Conservation (phyloP, 2,113 vertebrate species). For the Brachyhypopomus gauderio region DNA sequence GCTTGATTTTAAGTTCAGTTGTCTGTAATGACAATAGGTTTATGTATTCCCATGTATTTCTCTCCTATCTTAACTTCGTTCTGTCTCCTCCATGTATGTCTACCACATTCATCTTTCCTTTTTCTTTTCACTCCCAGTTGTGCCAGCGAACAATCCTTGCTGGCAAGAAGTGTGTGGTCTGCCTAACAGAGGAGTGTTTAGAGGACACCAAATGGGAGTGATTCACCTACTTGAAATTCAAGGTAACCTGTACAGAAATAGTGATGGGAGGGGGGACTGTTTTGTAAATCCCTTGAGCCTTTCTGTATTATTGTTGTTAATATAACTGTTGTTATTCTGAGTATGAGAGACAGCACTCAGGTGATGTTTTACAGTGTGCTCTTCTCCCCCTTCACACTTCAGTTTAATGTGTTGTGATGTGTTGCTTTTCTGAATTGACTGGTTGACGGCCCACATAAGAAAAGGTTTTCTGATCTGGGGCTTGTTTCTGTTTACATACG, state of each 20-base stretch:
- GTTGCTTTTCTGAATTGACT: neutral
- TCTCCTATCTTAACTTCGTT: conserved; percentile 26
- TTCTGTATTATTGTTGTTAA: too few relatives aligned
- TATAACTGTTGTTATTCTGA: too few relatives aligned
- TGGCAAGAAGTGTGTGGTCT: conserved; percentile 24
- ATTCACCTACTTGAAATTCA: conserved; percentile 39
- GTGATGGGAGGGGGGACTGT: neutral
- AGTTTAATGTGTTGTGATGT: neutral
- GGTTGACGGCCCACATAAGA: neutral
- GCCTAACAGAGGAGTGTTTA: conserved; percentile 46
- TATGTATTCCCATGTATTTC: conserved; percentile 25
- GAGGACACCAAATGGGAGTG: conserved; percentile 27
- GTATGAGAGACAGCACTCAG: neutral
- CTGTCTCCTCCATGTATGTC: conserved; percentile 34
- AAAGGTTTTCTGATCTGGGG: neutral
- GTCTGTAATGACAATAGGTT: conserved; percentile 33
- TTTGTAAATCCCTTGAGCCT: too few relatives aligned
- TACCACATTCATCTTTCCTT: conserved; percentile 9
- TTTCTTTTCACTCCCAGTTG: conserved; percentile 6
- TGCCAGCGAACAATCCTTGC: conserved; percentile 10
- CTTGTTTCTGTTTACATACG: neutral
- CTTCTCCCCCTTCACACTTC: too few relatives aligned
- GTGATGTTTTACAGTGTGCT: neutral
- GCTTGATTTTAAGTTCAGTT: neutral
- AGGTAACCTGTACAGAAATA: conserved; percentile 30